phyloP scores from a whole-genome alignment of 1,140 invertebrate genomes.

The Thalassaphorura encarpata region DNA sequence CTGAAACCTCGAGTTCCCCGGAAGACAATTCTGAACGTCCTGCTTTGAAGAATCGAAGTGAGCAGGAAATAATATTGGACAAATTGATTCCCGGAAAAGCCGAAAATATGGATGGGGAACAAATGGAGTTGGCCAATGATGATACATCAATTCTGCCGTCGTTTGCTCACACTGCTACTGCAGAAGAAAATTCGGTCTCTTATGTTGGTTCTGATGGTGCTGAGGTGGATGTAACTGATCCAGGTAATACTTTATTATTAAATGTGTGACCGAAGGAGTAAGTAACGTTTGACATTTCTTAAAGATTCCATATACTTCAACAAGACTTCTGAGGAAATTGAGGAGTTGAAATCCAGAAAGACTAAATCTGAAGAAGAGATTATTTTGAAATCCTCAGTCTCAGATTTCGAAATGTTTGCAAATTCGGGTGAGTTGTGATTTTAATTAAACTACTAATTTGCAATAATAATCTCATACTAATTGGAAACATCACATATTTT shows the following conservation, averaged over 20 bases:
- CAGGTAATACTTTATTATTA: slow-evolving; percentile 10
- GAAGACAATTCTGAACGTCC: too few relatives aligned
- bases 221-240: slow-evolving; percentile 4
- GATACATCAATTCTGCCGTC: slow-evolving; percentile 5
- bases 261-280: too few relatives aligned
- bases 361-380: slow-evolving; percentile 27
- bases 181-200: slow-evolving; percentile 14
- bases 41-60: too few relatives aligned
- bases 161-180: slow-evolving; percentile 24
- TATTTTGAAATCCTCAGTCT: slow-evolving; percentile 24
- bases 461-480: neutral
- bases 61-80: too few relatives aligned
- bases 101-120: too few relatives aligned
- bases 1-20: too few relatives aligned
- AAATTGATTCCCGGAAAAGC: neutral
- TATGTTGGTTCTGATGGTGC: neutral
- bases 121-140: too few relatives aligned
- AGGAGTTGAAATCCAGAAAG: slow-evolving; percentile 28
- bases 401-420: slow-evolving; percentile 31
- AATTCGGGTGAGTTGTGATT: slow-evolving; percentile 19
- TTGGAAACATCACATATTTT: neutral
- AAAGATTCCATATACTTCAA: slow-evolving; percentile 31
- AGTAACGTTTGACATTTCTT: too few relatives aligned
- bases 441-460: neutral
- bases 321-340: slow-evolving; percentile 31